phyloP scores from a whole-genome alignment of 2,797 vertebrate genomes.

The Lemur catta region DNA sequence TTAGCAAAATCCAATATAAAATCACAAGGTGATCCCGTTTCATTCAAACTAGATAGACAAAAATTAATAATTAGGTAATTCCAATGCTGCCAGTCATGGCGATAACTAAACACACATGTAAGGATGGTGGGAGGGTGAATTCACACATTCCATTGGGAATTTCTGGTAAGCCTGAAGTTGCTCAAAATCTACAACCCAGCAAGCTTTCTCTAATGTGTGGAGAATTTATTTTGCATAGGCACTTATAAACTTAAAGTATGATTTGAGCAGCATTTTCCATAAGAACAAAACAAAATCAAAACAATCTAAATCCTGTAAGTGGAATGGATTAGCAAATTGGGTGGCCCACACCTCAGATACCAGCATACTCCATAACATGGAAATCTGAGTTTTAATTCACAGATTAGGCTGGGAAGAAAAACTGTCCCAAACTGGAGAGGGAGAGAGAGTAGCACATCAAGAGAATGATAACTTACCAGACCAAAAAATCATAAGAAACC shows the following conservation, averaged over 20 bases:
- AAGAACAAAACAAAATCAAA: background rate
- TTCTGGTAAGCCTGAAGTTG: background rate
- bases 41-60: background rate
- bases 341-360: background rate
- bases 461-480: too few relatives aligned
- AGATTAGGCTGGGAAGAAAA: background rate
- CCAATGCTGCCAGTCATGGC: background rate
- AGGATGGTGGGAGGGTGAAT: background rate
- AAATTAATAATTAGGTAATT: background rate
- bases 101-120: background rate
- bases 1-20: background rate
- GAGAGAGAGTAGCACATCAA: too few relatives aligned
- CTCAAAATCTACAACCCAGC: background rate
- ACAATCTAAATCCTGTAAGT: background rate
- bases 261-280: background rate
- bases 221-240: background rate
- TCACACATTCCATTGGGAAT: background rate
- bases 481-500: too few relatives aligned
- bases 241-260: background rate
- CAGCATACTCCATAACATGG: background rate
- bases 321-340: background rate
- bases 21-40: background rate
- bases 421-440: background rate
- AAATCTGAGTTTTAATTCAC: too few relatives aligned
- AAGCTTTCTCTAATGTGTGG: background rate